Evolutionary conservation across 1,140 invertebrate species (phyloP).

Genomic region (Philotrypesis tridentata): DNA sequence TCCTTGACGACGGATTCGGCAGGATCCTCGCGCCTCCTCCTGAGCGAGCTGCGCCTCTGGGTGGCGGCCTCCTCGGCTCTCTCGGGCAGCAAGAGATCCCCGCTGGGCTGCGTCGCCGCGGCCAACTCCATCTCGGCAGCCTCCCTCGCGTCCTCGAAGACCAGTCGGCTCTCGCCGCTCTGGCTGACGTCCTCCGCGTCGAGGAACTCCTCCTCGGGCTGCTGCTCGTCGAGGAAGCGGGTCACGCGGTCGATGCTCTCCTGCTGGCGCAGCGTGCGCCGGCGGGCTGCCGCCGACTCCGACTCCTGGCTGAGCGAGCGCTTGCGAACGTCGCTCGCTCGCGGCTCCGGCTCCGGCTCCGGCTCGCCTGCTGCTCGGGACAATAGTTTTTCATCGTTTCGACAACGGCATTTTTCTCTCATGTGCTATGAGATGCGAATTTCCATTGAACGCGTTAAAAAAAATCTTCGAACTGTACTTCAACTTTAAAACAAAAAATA

Average conservation of each 20-base stretch:
- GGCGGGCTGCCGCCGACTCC: not conserved
- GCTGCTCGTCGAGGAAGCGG: slow-evolving; percentile 25
- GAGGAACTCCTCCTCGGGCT: not conserved
- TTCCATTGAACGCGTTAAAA: too few relatives aligned
- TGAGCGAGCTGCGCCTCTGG: slow-evolving; percentile 35
- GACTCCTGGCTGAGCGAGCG: slow-evolving; percentile 1
- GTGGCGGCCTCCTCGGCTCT: not conserved
- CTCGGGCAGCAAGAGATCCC: not conserved
- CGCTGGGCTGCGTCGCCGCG: not conserved
- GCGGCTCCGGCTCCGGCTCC: too few relatives aligned
- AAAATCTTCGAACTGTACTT: too few relatives aligned
- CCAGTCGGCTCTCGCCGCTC: not conserved
- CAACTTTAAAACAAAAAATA: too few relatives aligned
- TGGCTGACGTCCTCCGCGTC: not conserved
- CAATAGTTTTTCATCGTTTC: too few relatives aligned
- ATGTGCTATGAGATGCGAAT: too few relatives aligned
- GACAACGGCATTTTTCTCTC: too few relatives aligned
- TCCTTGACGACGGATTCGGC: slow-evolving; percentile 53
- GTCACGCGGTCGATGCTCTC: slow-evolving; percentile 42
- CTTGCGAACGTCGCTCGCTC: not conserved
- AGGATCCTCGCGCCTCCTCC: slow-evolving; percentile 44
- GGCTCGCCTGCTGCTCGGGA: too few relatives aligned
- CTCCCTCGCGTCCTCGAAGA: not conserved
- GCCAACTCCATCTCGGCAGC: too few relatives aligned
- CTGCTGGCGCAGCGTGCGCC: slow-evolving; percentile 32